Percentiles rank a stretch among this genome's conserved stretches.
Evolutionary conservation across 2,888 invertebrate species (phyloP).

Genomic region (Drosophila neoperkinsi): DNA sequence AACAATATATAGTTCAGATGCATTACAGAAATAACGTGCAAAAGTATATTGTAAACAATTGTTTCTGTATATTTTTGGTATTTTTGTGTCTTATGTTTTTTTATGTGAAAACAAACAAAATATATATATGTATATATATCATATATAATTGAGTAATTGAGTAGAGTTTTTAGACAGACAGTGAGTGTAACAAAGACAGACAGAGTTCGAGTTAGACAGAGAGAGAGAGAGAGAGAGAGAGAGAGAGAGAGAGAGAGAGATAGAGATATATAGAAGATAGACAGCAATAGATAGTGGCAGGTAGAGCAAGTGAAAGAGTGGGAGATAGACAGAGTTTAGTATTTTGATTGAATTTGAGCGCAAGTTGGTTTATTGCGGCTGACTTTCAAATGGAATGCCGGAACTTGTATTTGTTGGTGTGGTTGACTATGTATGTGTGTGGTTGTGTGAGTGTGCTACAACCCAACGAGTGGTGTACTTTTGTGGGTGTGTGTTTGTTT

Average conservation of each 20-base stretch:
- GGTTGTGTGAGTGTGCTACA: slow-evolving; percentile 40
- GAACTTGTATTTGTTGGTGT: slow-evolving; percentile 20
- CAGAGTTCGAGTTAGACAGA: slow-evolving; percentile 32
- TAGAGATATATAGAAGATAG: slow-evolving; percentile 7
- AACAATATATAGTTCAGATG: slow-evolving; percentile 81
- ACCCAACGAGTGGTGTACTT: slow-evolving; percentile 45
- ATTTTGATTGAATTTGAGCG: slow-evolving; percentile 35
- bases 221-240: slow-evolving; percentile 14
- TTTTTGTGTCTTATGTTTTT: slow-evolving; percentile 35
- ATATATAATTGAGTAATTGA: slow-evolving; percentile 45
- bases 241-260: slow-evolving; percentile 9
- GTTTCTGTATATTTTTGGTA: slow-evolving; percentile 50
- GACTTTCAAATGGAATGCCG: slow-evolving; percentile 41
- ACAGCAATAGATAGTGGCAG: slow-evolving; percentile 37
- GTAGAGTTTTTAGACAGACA: slow-evolving; percentile 53
- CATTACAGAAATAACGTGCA: slow-evolving; percentile 82
- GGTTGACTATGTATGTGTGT: slow-evolving; percentile 17
- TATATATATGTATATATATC: slow-evolving; percentile 55
- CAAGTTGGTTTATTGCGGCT: slow-evolving; percentile 35
- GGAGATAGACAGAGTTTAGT: slow-evolving; percentile 53
- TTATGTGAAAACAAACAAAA: slow-evolving; percentile 68
- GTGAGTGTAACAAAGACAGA: slow-evolving; percentile 45
- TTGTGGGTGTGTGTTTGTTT: slow-evolving; percentile 6
- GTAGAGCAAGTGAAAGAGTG: slow-evolving; percentile 40
- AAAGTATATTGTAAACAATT: slow-evolving; percentile 81